Evolutionary conservation across 2,797 vertebrate genomes (phyloP).

Genomic region (Crenichthys baileyi): DNA sequence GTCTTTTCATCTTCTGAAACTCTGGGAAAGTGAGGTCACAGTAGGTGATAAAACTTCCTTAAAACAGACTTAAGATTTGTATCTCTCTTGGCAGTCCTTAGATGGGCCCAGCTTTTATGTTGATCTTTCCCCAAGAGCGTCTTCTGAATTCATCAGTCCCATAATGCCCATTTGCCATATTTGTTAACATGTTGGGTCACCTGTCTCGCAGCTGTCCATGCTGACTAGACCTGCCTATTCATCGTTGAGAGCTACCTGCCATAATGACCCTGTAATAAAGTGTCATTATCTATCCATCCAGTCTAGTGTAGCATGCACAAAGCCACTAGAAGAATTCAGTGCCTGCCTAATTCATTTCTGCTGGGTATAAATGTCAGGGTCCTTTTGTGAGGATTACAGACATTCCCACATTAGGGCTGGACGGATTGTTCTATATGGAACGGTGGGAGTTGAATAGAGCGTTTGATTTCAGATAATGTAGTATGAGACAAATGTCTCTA

Average conservation of each 20-base stretch:
- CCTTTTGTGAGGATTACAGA: slow-evolving; percentile 82
- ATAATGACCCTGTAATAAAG: slow-evolving; percentile 80
- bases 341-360: slow-evolving; percentile 77
- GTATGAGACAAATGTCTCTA: slow-evolving; percentile 78
- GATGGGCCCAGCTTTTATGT: slow-evolving; percentile 63
- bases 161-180: slow-evolving; percentile 77
- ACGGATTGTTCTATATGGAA: slow-evolving; percentile 80
- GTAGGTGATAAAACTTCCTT: slow-evolving; percentile 47
- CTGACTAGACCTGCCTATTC: slow-evolving; percentile 77
- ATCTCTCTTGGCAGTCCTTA: slow-evolving; percentile 66
- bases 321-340: slow-evolving; percentile 76
- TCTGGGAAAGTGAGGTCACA: slow-evolving; percentile 68
- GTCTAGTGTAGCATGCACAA: slow-evolving; percentile 77
- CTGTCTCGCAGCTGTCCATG: slow-evolving; percentile 78
- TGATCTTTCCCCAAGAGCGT: slow-evolving; percentile 68
- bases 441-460: slow-evolving; percentile 81
- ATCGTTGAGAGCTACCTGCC: slow-evolving; percentile 77
- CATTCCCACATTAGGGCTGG: slow-evolving; percentile 79
- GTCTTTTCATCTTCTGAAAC: slow-evolving; percentile 39
- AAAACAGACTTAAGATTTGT: slow-evolving; percentile 55
- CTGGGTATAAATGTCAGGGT: slow-evolving; percentile 83
- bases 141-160: slow-evolving; percentile 76
- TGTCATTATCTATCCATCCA: slow-evolving; percentile 80
- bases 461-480: slow-evolving; percentile 86
- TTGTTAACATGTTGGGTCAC: slow-evolving; percentile 77